Evolutionary conservation across 2,888 invertebrate species (phyloP).

Genomic region (Heteromurus nitidus): DNA sequence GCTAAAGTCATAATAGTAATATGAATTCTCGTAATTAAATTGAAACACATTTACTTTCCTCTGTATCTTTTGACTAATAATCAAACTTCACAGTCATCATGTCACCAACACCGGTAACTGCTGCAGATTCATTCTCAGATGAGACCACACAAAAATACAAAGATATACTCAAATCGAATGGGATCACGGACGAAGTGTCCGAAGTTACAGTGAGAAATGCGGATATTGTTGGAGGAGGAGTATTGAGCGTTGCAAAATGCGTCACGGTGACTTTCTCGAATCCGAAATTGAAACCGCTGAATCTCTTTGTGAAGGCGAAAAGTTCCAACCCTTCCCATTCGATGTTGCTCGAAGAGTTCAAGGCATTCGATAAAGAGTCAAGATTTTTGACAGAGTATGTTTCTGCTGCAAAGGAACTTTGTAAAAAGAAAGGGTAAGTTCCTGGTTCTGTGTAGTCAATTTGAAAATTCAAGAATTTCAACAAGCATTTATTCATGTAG

Average conservation of each 20-base stretch:
- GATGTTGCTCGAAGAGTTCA: slow-evolving; percentile 30
- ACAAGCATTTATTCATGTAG: slow-evolving; percentile 25
- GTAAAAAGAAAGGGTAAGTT: slow-evolving; percentile 45
- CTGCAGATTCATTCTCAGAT: not conserved
- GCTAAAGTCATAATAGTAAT: no score
- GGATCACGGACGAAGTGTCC: slow-evolving; percentile 36
- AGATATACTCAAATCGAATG: slow-evolving; percentile 37
- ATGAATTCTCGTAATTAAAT: no score
- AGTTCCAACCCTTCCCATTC: not conserved
- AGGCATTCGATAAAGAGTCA: slow-evolving; percentile 60
- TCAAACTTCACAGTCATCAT: no score
- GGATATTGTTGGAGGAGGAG: slow-evolving; percentile 51
- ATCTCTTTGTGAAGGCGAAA: slow-evolving; percentile 62
- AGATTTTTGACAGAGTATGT: slow-evolving; percentile 54
- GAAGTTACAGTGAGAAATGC: slow-evolving; percentile 28
- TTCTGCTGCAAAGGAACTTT: slow-evolving; percentile 51
- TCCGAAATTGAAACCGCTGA: slow-evolving; percentile 24
- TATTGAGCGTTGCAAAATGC: slow-evolving; percentile 35
- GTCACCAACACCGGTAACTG: not conserved
- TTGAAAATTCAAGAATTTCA: not conserved
- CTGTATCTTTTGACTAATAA: no score
- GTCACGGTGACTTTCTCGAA: slow-evolving; percentile 53
- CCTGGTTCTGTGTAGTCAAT: not conserved
- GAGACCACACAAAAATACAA: slow-evolving; percentile 19
- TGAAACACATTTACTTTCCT: no score